Conservation (phyloP, 2,888 invertebrate species). For the Caenorhabditis parvicauda region DNA sequence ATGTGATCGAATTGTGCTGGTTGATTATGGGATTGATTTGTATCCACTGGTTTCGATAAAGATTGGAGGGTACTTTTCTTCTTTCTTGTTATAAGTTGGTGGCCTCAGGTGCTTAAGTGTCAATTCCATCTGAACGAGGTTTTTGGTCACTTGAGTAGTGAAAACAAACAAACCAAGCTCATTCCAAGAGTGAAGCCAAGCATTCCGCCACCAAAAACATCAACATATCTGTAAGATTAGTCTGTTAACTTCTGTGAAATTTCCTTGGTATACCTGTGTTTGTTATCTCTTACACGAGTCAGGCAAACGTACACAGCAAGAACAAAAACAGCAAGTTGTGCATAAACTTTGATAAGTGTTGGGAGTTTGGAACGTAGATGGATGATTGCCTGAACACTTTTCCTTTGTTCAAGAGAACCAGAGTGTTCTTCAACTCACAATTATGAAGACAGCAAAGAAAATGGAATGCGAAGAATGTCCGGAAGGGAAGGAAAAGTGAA, state of each 20-base stretch:
- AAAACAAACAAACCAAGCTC: slow-evolving; percentile 16
- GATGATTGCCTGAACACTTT: slow-evolving; percentile 35
- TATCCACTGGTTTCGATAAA: too few species aligned
- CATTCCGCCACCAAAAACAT: slow-evolving; percentile 47
- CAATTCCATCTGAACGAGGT: too few species aligned
- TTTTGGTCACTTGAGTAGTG: background rate
- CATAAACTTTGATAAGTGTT: slow-evolving; percentile 22
- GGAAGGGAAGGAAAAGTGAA: slow-evolving; percentile 47
- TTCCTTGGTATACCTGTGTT: slow-evolving; percentile 37
- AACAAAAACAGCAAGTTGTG: slow-evolving; percentile 40
- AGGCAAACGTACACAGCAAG: slow-evolving; percentile 45
- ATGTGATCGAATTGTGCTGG: too few species aligned
- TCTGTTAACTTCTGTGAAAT: background rate
- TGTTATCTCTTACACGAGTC: slow-evolving; percentile 48
- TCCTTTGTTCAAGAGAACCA: background rate
- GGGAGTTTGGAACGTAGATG: slow-evolving; percentile 41
- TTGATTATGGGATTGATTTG: too few species aligned
- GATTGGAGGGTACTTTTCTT: too few species aligned
- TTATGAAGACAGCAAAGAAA: slow-evolving; percentile 45
- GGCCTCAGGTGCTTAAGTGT: too few species aligned
- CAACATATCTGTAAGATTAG: slow-evolving; percentile 20
- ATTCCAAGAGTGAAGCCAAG: slow-evolving; percentile 41
- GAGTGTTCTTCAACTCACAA: slow-evolving; percentile 31
- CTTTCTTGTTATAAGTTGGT: too few species aligned
- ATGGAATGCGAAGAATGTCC: slow-evolving; percentile 43